Percentiles rank a stretch among this genome's conserved stretches.
Evolutionary conservation across 1,140 invertebrate genomes (phyloP).

Genomic region (Ephestia elutella): DNA sequence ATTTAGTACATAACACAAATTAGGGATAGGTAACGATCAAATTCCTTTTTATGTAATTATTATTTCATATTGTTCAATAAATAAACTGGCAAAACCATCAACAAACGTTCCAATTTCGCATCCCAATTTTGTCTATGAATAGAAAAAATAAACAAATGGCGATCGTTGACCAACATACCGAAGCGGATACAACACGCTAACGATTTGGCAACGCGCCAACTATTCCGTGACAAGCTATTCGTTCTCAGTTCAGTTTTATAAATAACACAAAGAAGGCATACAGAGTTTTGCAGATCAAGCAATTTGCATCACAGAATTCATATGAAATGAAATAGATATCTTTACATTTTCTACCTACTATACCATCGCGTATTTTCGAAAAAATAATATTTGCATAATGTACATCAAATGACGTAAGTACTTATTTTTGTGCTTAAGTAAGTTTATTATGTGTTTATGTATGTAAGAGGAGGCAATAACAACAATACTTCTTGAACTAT

Average conservation of each 20-base stretch:
- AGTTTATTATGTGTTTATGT: too few relatives aligned
- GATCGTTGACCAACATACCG: conserved; percentile 63
- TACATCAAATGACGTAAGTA: too few relatives aligned
- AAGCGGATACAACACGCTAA: conserved; percentile 48
- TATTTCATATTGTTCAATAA: too few relatives aligned
- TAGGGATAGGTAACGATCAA: too few relatives aligned
- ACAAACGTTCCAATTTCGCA: not conserved
- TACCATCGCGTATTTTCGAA: too few relatives aligned
- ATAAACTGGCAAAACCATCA: not conserved
- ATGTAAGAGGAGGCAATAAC: too few relatives aligned
- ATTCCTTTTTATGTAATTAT: too few relatives aligned
- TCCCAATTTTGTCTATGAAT: conserved; percentile 9
- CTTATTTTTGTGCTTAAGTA: too few relatives aligned
- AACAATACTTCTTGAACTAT: too few relatives aligned
- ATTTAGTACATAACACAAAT: too few relatives aligned
- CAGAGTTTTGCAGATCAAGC: not conserved
- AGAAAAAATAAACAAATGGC: conserved; percentile 56
- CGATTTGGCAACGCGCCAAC: conserved; percentile 56
- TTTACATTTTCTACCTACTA: too few relatives aligned
- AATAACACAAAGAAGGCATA: conserved; percentile 36
- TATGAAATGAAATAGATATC: not conserved
- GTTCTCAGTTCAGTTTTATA: conserved; percentile 43
- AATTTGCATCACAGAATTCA: not conserved
- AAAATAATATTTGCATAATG: too few relatives aligned
- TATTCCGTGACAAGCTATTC: conserved; percentile 56